Conservation (phyloP, 2,113 vertebrate genomes). For the Tragulus kanchil region DNA sequence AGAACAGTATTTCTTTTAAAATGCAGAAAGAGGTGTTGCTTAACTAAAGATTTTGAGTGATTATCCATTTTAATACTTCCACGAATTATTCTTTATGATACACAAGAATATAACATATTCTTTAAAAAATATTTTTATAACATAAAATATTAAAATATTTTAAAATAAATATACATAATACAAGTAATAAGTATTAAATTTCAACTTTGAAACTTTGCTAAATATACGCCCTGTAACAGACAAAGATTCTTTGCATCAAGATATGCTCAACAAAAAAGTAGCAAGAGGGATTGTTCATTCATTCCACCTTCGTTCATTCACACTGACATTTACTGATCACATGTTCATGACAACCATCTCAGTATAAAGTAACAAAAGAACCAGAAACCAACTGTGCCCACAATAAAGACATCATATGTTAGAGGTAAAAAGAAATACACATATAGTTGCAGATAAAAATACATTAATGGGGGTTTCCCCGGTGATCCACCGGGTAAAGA, state of each 20-base stretch:
- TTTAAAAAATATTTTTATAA: not conserved
- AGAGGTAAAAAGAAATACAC: conserved; percentile 1
- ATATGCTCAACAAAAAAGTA: not conserved
- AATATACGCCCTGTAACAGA: not conserved
- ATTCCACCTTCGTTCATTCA: not conserved
- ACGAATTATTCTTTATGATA: not conserved
- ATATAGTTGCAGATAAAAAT: not conserved
- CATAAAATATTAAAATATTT: not conserved
- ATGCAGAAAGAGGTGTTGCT: not conserved
- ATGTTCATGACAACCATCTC: not conserved
- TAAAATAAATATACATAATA: not conserved
- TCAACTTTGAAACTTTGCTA: conserved; percentile 24
- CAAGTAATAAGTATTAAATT: not conserved
- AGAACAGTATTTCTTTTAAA: conserved; percentile 31
- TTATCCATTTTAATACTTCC: not conserved
- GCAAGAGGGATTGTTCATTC: not conserved
- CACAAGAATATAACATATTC: not conserved
- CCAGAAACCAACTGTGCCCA: not conserved
- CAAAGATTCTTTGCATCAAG: not conserved
- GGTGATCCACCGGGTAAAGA: no score
- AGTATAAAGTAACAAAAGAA: conserved; percentile 14
- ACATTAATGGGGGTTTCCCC: not conserved
- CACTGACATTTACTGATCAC: conserved; percentile 10
- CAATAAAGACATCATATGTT: not conserved
- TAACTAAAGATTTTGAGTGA: not conserved